These are phyloP conservation scores for Puntigrus tetrazona DNA, from an alignment of 2,113 vertebrate species.

Conservation along the genomic window DNA sequence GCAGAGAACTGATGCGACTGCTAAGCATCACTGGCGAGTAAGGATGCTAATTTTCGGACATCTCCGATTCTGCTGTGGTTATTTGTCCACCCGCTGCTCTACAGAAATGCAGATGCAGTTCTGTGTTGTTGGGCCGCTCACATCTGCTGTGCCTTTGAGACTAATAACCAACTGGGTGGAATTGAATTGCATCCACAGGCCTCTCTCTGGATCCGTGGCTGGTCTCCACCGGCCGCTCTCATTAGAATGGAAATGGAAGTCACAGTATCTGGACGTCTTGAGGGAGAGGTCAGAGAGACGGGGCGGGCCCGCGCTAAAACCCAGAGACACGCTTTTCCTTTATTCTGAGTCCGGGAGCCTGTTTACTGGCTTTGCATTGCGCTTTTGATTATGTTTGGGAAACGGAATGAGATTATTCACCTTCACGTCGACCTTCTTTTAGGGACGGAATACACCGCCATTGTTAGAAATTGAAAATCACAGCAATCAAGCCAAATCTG, in stretches of 20 bases:
- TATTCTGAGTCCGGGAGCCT: neutral
- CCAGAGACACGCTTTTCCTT: neutral
- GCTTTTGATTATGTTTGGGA: slow-evolving; percentile 17
- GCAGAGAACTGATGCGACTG: neutral
- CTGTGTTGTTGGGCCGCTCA: slow-evolving; percentile 21
- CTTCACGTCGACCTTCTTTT: neutral
- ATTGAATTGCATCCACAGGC: slow-evolving; percentile 51
- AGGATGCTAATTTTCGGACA: slow-evolving; percentile 2
- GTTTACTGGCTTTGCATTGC: slow-evolving; percentile 26
- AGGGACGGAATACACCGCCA: neutral
- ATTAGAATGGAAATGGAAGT: slow-evolving; percentile 51
- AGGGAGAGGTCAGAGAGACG: slow-evolving; percentile 32
- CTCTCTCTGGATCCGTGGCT: slow-evolving; percentile 11
- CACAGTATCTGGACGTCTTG: slow-evolving; percentile 11
- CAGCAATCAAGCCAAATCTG: neutral
- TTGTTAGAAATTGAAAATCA: slow-evolving; percentile 18
- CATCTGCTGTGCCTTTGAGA: slow-evolving; percentile 47
- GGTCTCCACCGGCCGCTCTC: slow-evolving; percentile 6
- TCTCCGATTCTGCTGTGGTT: neutral
- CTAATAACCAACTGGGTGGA: slow-evolving; percentile 52
- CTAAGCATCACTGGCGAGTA: neutral
- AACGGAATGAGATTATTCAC: neutral
- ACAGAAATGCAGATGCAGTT: slow-evolving; percentile 30
- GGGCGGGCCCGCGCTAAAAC: neutral
- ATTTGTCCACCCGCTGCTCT: slow-evolving; percentile 17